phyloP scores from a whole-genome alignment of 2,888 invertebrate genomes.

The Drosophila neotestacea region DNA sequence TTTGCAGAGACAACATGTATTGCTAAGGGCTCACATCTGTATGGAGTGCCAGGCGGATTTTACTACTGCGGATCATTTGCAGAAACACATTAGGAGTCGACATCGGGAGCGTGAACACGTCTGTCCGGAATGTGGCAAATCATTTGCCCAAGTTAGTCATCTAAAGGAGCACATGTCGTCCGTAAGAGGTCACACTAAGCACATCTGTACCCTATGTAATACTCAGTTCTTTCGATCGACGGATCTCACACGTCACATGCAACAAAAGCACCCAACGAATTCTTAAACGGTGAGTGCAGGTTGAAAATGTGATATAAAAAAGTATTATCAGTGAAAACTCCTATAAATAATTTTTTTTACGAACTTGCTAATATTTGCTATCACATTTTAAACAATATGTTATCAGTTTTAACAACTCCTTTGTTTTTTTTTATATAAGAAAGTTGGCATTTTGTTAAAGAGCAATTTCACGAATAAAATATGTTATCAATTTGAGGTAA shows the following conservation, averaged over 20 bases:
- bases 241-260: conserved; percentile 54
- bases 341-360: too few relatives aligned
- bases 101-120: conserved; percentile 41
- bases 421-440: too few relatives aligned
- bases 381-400: too few relatives aligned
- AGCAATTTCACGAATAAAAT: too few relatives aligned
- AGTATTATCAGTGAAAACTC: too few relatives aligned
- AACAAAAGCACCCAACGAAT: conserved; percentile 32
- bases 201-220: conserved; percentile 49
- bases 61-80: conserved; percentile 67
- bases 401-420: too few relatives aligned
- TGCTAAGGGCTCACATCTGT: conserved; percentile 60
- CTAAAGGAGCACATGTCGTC: conserved; percentile 52
- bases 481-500: too few relatives aligned
- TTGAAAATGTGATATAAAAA: not conserved
- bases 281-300: conserved; percentile 8
- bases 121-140: conserved; percentile 57
- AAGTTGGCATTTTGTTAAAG: too few relatives aligned
- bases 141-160: conserved; percentile 58
- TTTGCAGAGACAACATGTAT: conserved; percentile 62
- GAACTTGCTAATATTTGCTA: too few relatives aligned
- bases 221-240: conserved; percentile 59
- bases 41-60: conserved; percentile 55
- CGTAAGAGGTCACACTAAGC: conserved; percentile 40
- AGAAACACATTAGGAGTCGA: conserved; percentile 53